These are phyloP conservation scores for Cataglyphis livida DNA, from an alignment of 2,888 invertebrate genomes.

Conservation along the genomic window DNA sequence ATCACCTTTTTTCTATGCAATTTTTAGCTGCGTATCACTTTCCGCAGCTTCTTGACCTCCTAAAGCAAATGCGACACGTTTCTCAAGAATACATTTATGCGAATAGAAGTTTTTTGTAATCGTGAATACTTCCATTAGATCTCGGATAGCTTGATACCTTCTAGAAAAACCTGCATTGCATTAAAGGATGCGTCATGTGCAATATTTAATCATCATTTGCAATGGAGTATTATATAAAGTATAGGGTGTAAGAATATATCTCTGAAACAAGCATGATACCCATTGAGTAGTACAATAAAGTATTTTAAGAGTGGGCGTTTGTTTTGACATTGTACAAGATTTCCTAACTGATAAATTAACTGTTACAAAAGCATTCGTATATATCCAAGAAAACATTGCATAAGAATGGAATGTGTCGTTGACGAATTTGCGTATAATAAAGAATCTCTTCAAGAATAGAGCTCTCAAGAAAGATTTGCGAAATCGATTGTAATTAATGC, in stretches of 20 bases:
- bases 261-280: not conserved
- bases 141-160: not conserved
- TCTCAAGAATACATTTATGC: constrained; percentile 57
- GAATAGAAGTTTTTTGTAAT: constrained; percentile 56
- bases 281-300: not conserved
- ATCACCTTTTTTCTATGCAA: not conserved
- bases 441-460: not conserved
- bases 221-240: constrained; percentile 9
- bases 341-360: not conserved
- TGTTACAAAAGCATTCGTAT: not conserved
- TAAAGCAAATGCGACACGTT: constrained; percentile 42
- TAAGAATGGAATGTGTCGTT: constrained; percentile 34
- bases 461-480: not conserved
- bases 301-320: not conserved
- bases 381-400: not conserved
- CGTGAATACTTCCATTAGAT: constrained; percentile 17
- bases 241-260: not conserved
- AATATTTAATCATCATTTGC: constrained; percentile 19
- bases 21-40: not conserved
- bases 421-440: constrained; percentile 18
- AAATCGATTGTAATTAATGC: constrained; percentile 12
- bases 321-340: not conserved
- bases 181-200: constrained; percentile 26
- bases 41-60: constrained; percentile 26
- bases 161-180: constrained; percentile 13